Conservation (phyloP, 2,888 invertebrate species). For the Oscheius myriophilus region DNA sequence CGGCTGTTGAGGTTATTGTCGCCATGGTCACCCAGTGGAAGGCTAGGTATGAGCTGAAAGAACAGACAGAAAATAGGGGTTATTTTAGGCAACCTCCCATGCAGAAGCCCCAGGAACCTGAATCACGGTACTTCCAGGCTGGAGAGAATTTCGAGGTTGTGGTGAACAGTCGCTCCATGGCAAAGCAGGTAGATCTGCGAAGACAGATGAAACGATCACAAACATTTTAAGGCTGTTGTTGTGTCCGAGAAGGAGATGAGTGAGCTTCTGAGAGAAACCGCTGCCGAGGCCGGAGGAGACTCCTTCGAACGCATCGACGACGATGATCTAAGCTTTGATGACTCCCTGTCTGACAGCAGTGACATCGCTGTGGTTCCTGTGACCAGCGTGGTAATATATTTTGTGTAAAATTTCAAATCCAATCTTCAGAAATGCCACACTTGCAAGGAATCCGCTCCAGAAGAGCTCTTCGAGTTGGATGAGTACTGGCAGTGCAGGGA, state of each 20-base stretch:
- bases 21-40: slow-evolving; percentile 36
- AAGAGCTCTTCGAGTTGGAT: slow-evolving; percentile 54
- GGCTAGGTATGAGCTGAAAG: neutral
- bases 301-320: slow-evolving; percentile 49
- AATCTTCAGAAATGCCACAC: slow-evolving; percentile 33
- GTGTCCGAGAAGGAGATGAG: slow-evolving; percentile 43
- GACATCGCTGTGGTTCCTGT: slow-evolving; percentile 13
- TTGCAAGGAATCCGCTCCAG: slow-evolving; percentile 36
- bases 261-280: slow-evolving; percentile 37
- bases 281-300: slow-evolving; percentile 33
- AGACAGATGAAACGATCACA: neutral
- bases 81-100: neutral
- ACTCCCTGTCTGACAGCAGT: slow-evolving; percentile 17
- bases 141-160: slow-evolving; percentile 19
- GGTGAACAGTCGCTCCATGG: slow-evolving; percentile 26
- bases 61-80: neutral
- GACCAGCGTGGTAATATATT: neutral
- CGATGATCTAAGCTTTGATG: slow-evolving; percentile 25
- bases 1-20: slow-evolving; percentile 27
- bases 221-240: slow-evolving; percentile 24
- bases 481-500: slow-evolving; percentile 56
- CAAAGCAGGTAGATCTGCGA: slow-evolving; percentile 7
- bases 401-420: neutral
- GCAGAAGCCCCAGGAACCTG: neutral
- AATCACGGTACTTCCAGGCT: slow-evolving; percentile 11